These are phyloP conservation scores for Montipora sp. DNA, from an alignment of 64 coral and sea anemone species.

Conservation along the genomic window DNA sequence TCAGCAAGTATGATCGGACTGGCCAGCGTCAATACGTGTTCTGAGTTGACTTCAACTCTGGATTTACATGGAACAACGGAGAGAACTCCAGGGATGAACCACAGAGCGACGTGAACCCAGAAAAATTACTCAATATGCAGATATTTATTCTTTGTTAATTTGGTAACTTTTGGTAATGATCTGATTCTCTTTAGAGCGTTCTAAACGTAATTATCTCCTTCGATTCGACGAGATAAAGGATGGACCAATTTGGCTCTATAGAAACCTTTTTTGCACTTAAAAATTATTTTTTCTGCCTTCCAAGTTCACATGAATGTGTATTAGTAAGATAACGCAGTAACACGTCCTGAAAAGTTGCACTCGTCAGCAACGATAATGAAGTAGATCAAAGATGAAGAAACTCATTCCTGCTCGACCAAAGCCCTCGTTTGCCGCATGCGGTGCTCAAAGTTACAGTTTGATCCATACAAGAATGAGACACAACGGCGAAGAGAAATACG, in stretches of 20 bases:
- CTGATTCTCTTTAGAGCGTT: not conserved
- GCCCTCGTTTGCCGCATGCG: too few relatives aligned
- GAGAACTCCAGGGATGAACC: slow-evolving; percentile 18
- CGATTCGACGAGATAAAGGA: not conserved
- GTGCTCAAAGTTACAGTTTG: too few relatives aligned
- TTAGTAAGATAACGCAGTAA: too few relatives aligned
- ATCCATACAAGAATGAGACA: not conserved
- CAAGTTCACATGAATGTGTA: too few relatives aligned
- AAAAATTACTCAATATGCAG: slow-evolving; percentile 1
- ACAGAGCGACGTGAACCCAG: slow-evolving; percentile 32
- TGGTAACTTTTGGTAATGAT: not conserved
- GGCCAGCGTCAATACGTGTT: slow-evolving; percentile 30
- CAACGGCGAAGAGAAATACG: not conserved
- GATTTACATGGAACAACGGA: slow-evolving; percentile 25
- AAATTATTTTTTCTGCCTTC: slow-evolving; percentile 25
- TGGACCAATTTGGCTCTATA: not conserved
- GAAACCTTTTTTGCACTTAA: not conserved
- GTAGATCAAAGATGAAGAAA: too few relatives aligned
- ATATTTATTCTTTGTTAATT: too few relatives aligned
- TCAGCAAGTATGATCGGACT: slow-evolving; percentile 60
- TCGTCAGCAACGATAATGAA: too few relatives aligned
- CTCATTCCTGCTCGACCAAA: too few relatives aligned
- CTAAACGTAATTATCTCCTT: not conserved
- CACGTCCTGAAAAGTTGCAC: too few relatives aligned
- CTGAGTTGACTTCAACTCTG: slow-evolving; percentile 35